A percentile compares a stretch with the other conserved stretches of the same genome.
Evolutionary conservation across 2,797 vertebrate species (phyloP).

Genomic region (Bucorvus abyssinicus): DNA sequence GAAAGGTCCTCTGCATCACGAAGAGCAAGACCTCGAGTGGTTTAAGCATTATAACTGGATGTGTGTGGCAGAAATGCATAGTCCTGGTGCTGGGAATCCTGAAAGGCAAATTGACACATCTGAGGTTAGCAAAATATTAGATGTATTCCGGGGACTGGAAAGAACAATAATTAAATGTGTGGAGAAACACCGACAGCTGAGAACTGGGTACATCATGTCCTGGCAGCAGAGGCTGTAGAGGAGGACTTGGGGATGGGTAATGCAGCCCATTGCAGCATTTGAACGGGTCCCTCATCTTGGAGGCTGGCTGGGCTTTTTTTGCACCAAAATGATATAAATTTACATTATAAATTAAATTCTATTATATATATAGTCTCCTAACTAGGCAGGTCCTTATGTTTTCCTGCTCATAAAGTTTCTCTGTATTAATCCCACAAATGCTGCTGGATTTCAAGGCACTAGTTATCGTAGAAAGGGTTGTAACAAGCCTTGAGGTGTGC

Average conservation of each 20-base stretch:
- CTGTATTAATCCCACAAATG: not conserved
- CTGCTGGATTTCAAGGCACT: not conserved
- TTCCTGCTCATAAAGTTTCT: not conserved
- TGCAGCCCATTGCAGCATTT: not conserved
- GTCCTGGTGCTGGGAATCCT: not conserved
- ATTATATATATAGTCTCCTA: not conserved
- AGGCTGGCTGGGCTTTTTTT: not conserved
- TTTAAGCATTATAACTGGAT: not conserved
- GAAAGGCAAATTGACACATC: not conserved
- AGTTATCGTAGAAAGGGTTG: not conserved
- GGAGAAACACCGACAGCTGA: not conserved
- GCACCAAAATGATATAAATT: not conserved
- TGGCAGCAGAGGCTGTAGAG: not conserved
- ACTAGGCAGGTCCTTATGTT: not conserved
- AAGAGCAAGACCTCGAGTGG: not conserved
- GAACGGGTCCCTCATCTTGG: fast-evolving
- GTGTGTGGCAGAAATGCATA: not conserved
- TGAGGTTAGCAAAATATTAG: not conserved
- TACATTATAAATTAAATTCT: not conserved
- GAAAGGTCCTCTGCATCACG: not conserved
- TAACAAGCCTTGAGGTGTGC: not conserved
- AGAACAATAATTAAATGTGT: not conserved
- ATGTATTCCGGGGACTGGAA: not conserved
- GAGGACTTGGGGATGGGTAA: not conserved
- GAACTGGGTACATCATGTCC: not conserved